phyloP scores from a whole-genome alignment of 2,888 invertebrate genomes.

The Macrosoma leucophasiata region DNA sequence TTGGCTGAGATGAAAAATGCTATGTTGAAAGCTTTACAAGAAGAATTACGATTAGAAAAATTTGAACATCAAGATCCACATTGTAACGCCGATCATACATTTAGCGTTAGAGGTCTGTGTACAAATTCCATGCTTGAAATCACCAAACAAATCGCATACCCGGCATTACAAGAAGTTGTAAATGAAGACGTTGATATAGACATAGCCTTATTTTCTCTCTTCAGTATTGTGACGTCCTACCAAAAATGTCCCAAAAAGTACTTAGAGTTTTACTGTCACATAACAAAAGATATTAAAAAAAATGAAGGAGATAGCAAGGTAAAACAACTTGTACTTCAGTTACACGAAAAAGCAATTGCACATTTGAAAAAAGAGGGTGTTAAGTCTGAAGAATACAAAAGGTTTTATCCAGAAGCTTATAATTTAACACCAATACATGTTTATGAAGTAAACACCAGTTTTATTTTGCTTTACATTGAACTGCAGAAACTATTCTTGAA shows the following conservation, averaged over 20 bases:
- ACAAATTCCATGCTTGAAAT: conserved; percentile 66
- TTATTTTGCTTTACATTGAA: conserved; percentile 63
- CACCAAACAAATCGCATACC: conserved; percentile 72
- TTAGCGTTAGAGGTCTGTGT: conserved; percentile 63
- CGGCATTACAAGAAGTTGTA: conserved; percentile 39
- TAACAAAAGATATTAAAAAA: conserved; percentile 32
- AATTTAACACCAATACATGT: conserved; percentile 26
- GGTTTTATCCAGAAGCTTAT: conserved; percentile 47
- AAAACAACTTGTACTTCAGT: conserved; percentile 21
- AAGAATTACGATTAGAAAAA: conserved; percentile 30
- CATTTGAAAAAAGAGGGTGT: conserved; percentile 24
- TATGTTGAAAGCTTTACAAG: conserved; percentile 50
- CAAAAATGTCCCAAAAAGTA: conserved; percentile 42
- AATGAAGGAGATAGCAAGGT: conserved; percentile 21
- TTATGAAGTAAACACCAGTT: conserved; percentile 48
- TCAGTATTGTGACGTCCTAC: conserved; percentile 42
- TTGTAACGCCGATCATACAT: conserved; percentile 43
- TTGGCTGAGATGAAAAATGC: conserved; percentile 67
- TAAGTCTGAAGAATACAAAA: conserved; percentile 32
- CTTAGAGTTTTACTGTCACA: conserved; percentile 29
- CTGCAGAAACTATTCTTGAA: conserved; percentile 33
- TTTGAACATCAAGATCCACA: conserved; percentile 21
- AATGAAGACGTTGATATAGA: conserved; percentile 18
- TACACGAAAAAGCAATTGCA: conserved; percentile 37
- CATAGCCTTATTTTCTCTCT: conserved; percentile 28